phyloP scores from a whole-genome alignment of 1,140 invertebrate genomes.

The Drosophila teissieri region DNA sequence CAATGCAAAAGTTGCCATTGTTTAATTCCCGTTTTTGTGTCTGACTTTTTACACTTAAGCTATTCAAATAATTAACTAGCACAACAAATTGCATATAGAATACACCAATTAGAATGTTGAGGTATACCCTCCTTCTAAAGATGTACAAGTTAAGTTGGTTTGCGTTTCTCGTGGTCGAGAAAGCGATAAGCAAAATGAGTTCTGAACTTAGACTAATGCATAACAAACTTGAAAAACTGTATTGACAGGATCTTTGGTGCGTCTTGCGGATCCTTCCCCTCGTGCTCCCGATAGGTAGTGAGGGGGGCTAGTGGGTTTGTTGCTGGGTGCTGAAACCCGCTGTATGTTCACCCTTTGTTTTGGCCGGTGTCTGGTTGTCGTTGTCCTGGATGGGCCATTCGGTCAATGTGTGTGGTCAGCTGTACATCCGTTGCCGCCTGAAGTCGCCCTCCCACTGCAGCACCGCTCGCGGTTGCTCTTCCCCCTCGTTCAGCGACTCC shows the following conservation, averaged over 20 bases:
- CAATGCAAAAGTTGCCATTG: constrained; percentile 8
- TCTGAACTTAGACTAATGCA: constrained; percentile 15
- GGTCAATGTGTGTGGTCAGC: constrained; percentile 47
- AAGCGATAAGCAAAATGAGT: constrained; percentile 2
- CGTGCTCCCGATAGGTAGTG: background rate
- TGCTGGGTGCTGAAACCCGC: constrained; percentile 1
- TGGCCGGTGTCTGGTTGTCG: constrained; percentile 12
- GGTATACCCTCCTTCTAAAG: background rate
- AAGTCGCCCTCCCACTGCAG: constrained; percentile 22
- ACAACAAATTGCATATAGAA: constrained; percentile 41
- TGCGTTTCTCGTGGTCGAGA: background rate
- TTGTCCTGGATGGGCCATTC: constrained; percentile 5
- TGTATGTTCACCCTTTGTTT: background rate
- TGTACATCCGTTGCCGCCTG: constrained; percentile 18
- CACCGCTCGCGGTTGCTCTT: constrained; percentile 44
- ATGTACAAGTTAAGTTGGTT: background rate
- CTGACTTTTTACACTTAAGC: constrained; percentile 49
- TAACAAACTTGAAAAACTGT: constrained; percentile 54
- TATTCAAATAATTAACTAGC: constrained; percentile 64
- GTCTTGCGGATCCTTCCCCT: constrained; percentile 49
- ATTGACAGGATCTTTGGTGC: constrained; percentile 72
- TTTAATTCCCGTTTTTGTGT: constrained; percentile 8
- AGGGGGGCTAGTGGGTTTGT: constrained; percentile 1
- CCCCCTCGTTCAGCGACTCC: constrained; percentile 10
- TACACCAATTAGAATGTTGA: constrained; percentile 8